Percentiles rank a stretch among this genome's conserved stretches.
Conservation (phyloP, 2,797 vertebrate genomes). For the Sciaenops ocellatus region DNA sequence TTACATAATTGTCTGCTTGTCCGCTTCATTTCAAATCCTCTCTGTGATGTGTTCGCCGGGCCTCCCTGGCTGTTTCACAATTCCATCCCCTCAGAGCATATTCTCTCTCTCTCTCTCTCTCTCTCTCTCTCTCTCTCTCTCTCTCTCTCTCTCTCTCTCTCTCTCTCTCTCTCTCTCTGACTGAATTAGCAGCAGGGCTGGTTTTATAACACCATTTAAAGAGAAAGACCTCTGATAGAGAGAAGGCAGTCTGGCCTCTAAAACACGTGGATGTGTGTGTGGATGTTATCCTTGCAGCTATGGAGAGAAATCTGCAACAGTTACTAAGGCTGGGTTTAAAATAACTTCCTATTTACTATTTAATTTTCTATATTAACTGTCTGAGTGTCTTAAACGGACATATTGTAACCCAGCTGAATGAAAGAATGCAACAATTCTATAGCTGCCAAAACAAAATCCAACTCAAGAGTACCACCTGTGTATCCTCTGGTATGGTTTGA, state of each 20-base stretch:
- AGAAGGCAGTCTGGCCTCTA: slow-evolving; percentile 38
- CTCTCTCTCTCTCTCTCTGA: slow-evolving; percentile 15
- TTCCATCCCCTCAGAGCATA: slow-evolving; percentile 71
- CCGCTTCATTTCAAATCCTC: slow-evolving; percentile 82
- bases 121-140: slow-evolving; percentile 21
- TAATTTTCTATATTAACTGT: not conserved
- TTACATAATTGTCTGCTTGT: slow-evolving; percentile 84
- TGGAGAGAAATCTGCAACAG: slow-evolving; percentile 9
- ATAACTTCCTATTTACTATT: not conserved
- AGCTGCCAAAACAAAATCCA: too few relatives aligned
- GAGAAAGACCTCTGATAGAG: slow-evolving; percentile 46
- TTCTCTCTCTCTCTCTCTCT: slow-evolving; percentile 49
- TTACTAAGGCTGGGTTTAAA: slow-evolving; percentile 1
- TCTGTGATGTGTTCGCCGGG: slow-evolving; percentile 74
- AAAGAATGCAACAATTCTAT: too few relatives aligned
- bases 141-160: slow-evolving; percentile 19
- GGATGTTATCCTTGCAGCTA: slow-evolving; percentile 34
- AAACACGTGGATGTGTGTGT: slow-evolving; percentile 35
- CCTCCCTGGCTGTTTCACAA: slow-evolving; percentile 74
- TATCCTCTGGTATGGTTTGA: not conserved
- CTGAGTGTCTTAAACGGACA: not conserved
- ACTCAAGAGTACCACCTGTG: too few relatives aligned
- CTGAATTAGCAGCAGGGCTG: slow-evolving; percentile 70
- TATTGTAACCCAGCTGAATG: too few relatives aligned
- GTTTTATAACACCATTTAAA: slow-evolving; percentile 75